Conservation (phyloP, 2,797 vertebrate genomes). For the Lagorchestes hirsutus region DNA sequence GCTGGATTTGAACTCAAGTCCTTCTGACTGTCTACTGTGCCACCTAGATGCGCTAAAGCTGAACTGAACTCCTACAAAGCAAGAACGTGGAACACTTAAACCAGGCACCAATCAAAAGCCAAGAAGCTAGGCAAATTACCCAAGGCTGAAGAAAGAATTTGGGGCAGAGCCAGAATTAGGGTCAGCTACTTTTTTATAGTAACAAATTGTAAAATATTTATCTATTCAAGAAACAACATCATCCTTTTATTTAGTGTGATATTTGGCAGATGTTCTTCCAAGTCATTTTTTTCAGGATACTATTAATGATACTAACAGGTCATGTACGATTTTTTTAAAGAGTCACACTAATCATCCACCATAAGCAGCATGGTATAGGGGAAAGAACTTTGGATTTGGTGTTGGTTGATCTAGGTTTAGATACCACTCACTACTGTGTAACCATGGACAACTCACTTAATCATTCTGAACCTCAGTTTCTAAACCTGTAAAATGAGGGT, state of each 20-base stretch:
- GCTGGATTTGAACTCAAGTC: background rate
- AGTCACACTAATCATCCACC: background rate
- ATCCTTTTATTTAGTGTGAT: background rate
- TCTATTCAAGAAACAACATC: conserved; percentile 43
- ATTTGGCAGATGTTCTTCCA: conserved; percentile 15
- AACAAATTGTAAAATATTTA: conserved; percentile 48
- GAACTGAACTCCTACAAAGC: conserved; percentile 17
- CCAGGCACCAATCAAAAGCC: background rate
- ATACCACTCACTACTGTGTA: background rate
- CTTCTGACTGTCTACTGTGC: background rate
- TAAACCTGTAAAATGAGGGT: background rate
- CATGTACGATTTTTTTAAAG: background rate
- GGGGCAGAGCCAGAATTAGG: conserved; percentile 25
- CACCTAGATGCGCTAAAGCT: background rate
- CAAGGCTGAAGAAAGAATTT: background rate
- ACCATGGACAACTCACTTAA: background rate
- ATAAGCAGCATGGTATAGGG: background rate
- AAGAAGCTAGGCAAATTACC: conserved; percentile 44
- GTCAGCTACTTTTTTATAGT: conserved; percentile 53
- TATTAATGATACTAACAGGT: background rate
- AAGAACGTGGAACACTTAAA: background rate
- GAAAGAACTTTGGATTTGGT: background rate
- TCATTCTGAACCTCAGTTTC: background rate
- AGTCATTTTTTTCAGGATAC: background rate
- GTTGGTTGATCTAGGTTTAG: background rate